Base-by-base conservation (phyloP, 2,888 invertebrate genomes). In the Rhagonycha fulva region DNA sequence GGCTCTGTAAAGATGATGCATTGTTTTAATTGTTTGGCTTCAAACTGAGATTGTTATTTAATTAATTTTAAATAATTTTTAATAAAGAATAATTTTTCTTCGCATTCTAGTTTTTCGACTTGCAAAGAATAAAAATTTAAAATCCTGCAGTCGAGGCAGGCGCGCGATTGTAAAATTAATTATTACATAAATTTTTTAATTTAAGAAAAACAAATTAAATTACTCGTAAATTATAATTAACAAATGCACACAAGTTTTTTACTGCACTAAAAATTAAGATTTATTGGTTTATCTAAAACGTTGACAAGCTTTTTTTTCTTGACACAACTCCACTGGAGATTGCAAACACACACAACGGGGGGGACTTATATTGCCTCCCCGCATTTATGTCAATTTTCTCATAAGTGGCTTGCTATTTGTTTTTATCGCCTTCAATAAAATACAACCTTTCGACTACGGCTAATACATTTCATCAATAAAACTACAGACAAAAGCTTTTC, bases 381-480 rank as follows among this genome's bases (percentile, higher is more conserved):
- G 76, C 80, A 80, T 81, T 81, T 82, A 82, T 81, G 82, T 83
- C 84, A 84, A 84, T 84, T 84, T 82, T 81, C 81, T 81, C 80
- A 82, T 82, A 83, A 83, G 83, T 83, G 83, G 81, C 81, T 82
- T 82, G 83, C 82, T 82, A 83, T 83, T 83, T 84, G 81, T 83
- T 83, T 83, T 82, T 82, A 82, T 83, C 79, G 81, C 73, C 79
- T 71, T 76, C 73, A 76, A 75, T 74, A 72, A 74, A 76, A 76
- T 70, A 74, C 62, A 70, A 72, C 67, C 72, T 63, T 63, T 71
- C 63, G 23, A 26, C 66, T 23, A 70, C 32, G 47, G 32, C 63
- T 66, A 66, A 32, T 28, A 24, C 63, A 71, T 19, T 71, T 66
- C 24, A 66, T 63, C 47, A 68, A 68, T 10, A 68, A 30, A 66